Evolutionary conservation across 2,113 vertebrate species (phyloP).

Genomic region (Thamnophis sirtalis): DNA sequence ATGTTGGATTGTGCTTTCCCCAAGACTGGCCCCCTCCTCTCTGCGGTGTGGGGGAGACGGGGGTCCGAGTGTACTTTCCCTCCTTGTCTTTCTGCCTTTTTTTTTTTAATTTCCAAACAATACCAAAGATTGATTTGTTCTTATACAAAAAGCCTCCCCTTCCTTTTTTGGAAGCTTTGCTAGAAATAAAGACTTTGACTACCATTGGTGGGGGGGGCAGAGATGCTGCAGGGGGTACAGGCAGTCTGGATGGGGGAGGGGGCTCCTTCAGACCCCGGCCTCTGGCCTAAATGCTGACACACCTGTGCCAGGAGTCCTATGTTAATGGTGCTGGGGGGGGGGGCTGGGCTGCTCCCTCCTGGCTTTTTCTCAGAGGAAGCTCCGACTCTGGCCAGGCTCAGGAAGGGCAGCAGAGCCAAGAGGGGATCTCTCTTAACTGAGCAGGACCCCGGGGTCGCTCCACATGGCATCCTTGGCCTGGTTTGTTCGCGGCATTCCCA

Average conservation of each 20-base stretch:
- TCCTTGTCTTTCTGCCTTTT: constrained; percentile 17
- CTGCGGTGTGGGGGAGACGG: background rate
- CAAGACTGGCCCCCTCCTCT: constrained; percentile 73
- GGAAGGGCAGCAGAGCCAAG: background rate
- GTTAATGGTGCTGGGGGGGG: background rate
- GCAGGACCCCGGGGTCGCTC: background rate
- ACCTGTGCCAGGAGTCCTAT: background rate
- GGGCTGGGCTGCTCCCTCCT: background rate
- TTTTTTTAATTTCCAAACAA: constrained; percentile 29
- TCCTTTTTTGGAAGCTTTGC: background rate
- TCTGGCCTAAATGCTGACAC: background rate
- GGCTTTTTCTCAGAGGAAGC: background rate
- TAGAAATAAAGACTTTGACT: background rate
- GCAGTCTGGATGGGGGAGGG: background rate
- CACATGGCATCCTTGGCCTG: background rate
- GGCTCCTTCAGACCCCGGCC: background rate
- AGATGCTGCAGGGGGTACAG: background rate
- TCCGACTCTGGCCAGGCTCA: background rate
- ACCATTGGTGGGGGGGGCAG: background rate
- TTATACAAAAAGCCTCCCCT: background rate
- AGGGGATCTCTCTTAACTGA: background rate
- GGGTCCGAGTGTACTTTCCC: background rate
- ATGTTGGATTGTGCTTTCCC: constrained; percentile 95
- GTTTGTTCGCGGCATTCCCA: background rate
- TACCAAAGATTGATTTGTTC: constrained; percentile 53